Evolutionary conservation across 2,888 invertebrate genomes (phyloP), one percentile per base, ranked within the genome.

Genomic region (Heliconius hortense): DNA sequence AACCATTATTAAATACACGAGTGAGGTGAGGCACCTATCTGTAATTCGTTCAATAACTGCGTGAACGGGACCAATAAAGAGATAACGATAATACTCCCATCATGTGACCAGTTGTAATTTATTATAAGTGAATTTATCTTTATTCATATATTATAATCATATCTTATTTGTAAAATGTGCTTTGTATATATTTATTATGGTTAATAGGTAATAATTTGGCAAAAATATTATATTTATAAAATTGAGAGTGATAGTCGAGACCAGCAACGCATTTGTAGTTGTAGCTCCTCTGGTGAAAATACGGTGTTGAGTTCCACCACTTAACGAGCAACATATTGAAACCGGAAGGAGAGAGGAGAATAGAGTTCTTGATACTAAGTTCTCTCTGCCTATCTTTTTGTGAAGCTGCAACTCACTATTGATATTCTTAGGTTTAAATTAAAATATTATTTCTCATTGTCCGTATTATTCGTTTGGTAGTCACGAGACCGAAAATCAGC

Each of bases 21-120:
- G 35, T 35, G 15, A 15, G 13, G 35, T 35, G 15, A 15, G 13
- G 11, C 21, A 35, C 2, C n/a, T 35, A 24, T 69, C 31, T 35
- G 31, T 24, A 68, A 53, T 68, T 68, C 68, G 56, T 69, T 56
- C 69, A 69, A 56, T 31, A 31, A n/a, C 53, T 31, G 35, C 69
- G 69, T 69, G 67, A 63, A 74, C 53, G 56, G 62, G 28, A 74
- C 53, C 68, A 63, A 64, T 53, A 70, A 48, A 26, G 48, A n/a
- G 74, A 74, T 74, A 74, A 70, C 64, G 69, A 53, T 53, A 59
- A 74, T 74, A 24, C 60, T 28, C 13, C 43, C 56, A 21, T 74
- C 74, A 64, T 74, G 70, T 63, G 74, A 74, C 64, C 69, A 70
- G 26, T 64, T 74, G 70, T 64, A 74, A 70, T 70, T 74, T 63